Base-by-base conservation (phyloP, 2,888 invertebrate genomes). In the Callyntrura guangdongensis region DNA sequence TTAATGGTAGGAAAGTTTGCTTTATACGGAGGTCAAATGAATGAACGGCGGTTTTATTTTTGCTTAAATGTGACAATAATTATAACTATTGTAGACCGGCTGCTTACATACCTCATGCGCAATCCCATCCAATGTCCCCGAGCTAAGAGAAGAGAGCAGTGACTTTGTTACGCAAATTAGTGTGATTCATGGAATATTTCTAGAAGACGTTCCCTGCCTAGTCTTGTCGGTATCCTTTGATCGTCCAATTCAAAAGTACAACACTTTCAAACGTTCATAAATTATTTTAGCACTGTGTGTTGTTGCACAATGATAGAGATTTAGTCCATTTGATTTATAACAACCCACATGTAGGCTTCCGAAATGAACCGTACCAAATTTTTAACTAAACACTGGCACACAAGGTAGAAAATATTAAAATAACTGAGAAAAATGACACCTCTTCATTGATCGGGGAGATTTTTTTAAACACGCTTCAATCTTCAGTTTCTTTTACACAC, bases 371-470 rank as follows among this genome's bases (percentile, higher is more conserved):
- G 20, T 17, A 20, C 20, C 22, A 20, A n/a, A 14, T 74, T n/a
- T 49, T 49, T 20, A 74, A 74, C 20, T 49, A 49, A 49, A 20
- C 74, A 74, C 49, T 49, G 49, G 6, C 36, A 36, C 22, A 49
- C 74, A 74, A n/a, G 12, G 27, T 22, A 20, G 22, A 53, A 25
- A 47, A 53, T 59, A 59, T 56, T 79, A 74, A 45, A 56, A 59
- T 12, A 56, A 56, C 85, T 27, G 85, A 74, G 85, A 86, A 86
- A 86, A 86, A 47, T 86, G 85, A 86, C 85, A 86, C 85, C 85
- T 85, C 11, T 36, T 69, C 53, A 45, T 56, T 56, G 14, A n/a
- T 56, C n/a, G n/a, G 14, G 17, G 0, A n/a, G 56, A 0, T n/a
- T 56, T 56, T 14, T 56, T 36, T 20, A n/a, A 3, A 12, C 47